Percentiles rank a stretch among this genome's conserved stretches.
These are phyloP conservation scores for Vicugna pacos DNA, from an alignment of 2,113 vertebrate species.

Conservation along the genomic window DNA sequence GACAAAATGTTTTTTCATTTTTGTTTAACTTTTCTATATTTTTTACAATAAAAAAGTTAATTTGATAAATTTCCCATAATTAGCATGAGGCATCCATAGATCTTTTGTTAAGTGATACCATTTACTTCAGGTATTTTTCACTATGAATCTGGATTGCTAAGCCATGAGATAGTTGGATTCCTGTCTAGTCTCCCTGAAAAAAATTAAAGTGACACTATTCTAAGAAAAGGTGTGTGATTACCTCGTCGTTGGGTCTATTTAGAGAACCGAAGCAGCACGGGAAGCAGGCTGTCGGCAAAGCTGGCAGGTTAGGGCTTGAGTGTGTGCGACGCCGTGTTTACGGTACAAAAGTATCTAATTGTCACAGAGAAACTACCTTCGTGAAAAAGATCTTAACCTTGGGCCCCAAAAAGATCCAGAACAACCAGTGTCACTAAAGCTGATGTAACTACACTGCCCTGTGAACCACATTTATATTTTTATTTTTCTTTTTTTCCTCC, in stretches of 20 bases:
- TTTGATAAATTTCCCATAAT: neutral
- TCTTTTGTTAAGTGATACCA: neutral
- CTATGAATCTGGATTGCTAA: neutral
- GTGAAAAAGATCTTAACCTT: neutral
- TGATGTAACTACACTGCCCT: neutral
- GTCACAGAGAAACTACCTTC: constrained; percentile 15
- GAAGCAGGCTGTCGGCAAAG: neutral
- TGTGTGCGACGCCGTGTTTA: neutral
- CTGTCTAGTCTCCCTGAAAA: neutral
- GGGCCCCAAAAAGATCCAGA: neutral
- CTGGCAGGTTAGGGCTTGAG: neutral
- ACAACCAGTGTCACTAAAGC: neutral
- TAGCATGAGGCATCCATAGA: neutral
- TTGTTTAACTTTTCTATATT: neutral
- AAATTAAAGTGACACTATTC: constrained; percentile 14
- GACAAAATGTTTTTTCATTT: constrained; percentile 1
- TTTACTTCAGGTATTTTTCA: constrained; percentile 19
- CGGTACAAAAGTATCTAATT: neutral
- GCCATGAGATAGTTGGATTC: neutral
- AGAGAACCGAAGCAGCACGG: neutral
- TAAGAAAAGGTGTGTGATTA: constrained; percentile 62
- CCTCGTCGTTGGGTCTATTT: neutral
- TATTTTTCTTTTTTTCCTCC: neutral
- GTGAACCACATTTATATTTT: neutral
- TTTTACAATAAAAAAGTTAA: neutral